Conservation (phyloP, 2,888 invertebrate species). For the Pristionchus japonicus region DNA sequence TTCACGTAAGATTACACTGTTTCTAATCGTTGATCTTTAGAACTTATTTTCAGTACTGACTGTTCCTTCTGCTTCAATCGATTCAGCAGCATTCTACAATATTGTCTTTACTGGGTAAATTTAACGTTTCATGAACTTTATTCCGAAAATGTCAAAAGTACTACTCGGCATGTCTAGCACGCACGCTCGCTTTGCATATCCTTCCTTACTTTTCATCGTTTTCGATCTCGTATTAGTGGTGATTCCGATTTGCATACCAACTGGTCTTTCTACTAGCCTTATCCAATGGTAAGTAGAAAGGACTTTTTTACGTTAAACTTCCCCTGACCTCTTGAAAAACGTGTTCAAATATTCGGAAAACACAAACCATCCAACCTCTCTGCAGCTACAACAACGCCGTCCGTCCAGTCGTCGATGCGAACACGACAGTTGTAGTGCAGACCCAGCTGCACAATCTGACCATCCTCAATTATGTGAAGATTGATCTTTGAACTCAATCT, state of each 20-base stretch:
- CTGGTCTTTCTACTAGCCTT: too few relatives aligned
- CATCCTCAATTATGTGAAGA: slow-evolving; percentile 25
- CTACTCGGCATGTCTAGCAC: too few relatives aligned
- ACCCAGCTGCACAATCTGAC: slow-evolving; percentile 33
- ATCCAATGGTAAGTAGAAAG: too few relatives aligned
- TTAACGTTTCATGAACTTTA: too few relatives aligned
- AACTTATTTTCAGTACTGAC: not conserved
- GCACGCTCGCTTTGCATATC: too few relatives aligned
- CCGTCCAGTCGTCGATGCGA: not conserved
- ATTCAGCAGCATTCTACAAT: not conserved
- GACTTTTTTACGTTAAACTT: not conserved
- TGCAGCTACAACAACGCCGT: slow-evolving; percentile 21
- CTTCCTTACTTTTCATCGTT: not conserved
- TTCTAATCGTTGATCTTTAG: slow-evolving; percentile 11
- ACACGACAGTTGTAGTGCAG: not conserved
- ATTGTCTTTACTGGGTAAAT: not conserved
- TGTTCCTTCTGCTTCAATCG: not conserved
- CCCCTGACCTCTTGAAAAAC: too few relatives aligned
- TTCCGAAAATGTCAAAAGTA: too few relatives aligned
- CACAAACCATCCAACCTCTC: too few relatives aligned
- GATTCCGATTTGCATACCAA: too few relatives aligned
- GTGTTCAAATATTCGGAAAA: too few relatives aligned
- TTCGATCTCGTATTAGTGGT: too few relatives aligned
- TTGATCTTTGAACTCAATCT: not conserved
- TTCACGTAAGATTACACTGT: not conserved